Evolutionary conservation across 2,113 vertebrate genomes (phyloP).

Genomic region (Phasianus colchicus): DNA sequence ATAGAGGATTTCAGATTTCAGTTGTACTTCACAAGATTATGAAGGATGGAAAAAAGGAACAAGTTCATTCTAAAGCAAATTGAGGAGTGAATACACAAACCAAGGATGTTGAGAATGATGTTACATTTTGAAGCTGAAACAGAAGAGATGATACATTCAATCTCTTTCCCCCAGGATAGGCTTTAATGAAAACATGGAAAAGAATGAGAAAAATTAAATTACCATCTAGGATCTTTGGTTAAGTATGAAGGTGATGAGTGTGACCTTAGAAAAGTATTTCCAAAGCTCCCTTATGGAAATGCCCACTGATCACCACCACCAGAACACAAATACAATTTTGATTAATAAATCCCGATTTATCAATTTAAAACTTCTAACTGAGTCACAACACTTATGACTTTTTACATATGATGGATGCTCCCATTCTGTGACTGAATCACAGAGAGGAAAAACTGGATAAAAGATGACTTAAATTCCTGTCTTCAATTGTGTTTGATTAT

Average conservation of each 20-base stretch:
- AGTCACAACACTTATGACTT: not conserved
- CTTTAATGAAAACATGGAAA: not conserved
- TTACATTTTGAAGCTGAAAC: not conserved
- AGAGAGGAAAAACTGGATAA: not conserved
- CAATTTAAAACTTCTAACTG: not conserved
- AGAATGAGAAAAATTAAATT: not conserved
- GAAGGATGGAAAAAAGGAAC: not conserved
- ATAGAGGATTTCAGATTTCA: not conserved
- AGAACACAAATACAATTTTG: not conserved
- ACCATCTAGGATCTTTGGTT: not conserved
- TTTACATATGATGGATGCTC: not conserved
- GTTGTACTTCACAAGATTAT: not conserved
- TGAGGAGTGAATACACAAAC: not conserved
- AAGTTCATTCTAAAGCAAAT: not conserved
- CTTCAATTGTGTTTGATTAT: not conserved
- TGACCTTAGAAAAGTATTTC: not conserved
- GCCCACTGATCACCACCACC: not conserved
- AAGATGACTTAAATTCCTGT: not conserved
- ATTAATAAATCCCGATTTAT: not conserved
- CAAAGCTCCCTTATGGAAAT: not conserved
- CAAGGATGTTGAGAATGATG: not conserved
- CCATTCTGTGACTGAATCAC: not conserved
- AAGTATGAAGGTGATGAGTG: not conserved
- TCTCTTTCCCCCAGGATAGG: not conserved
- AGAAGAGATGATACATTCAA: not conserved